Percentiles rank a stretch among this genome's conserved stretches.
These are phyloP conservation scores for Lethocerus indicus DNA, from an alignment of 1,140 invertebrate genomes.

Conservation along the genomic window DNA sequence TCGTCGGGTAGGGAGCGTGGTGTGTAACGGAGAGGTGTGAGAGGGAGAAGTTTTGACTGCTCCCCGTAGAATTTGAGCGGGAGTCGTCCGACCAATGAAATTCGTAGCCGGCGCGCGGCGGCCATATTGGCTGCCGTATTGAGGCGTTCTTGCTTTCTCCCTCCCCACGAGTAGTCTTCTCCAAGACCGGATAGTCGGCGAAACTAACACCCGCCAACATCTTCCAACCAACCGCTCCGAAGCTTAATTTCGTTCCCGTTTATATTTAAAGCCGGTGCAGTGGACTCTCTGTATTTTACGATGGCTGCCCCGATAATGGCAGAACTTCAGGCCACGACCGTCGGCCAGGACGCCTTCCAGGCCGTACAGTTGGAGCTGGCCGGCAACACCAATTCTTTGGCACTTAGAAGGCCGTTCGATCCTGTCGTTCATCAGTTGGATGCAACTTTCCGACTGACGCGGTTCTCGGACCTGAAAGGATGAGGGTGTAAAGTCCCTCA, in stretches of 20 bases:
- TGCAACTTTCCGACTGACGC: conserved; percentile 82
- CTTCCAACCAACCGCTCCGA: no score
- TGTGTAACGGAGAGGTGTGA: no score
- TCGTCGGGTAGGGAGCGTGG: no score
- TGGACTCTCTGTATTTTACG: not conserved
- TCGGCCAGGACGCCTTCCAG: conserved; percentile 54
- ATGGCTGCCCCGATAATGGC: conserved; percentile 24
- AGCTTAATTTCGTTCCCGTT: no score
- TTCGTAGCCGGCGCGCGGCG: not conserved
- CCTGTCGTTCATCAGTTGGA: conserved; percentile 90
- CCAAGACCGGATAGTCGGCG: no score
- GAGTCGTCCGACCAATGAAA: conserved; percentile 1
- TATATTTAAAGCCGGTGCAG: no score
- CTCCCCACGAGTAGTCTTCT: no score
- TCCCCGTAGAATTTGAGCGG: conserved; percentile 2
- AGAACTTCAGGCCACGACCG: conserved; percentile 27
- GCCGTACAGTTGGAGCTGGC: conserved; percentile 68
- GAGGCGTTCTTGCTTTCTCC: no score
- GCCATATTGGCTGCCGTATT: no score
- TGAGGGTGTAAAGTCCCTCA: conserved; percentile 99
- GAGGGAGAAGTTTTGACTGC: conserved; percentile 1
- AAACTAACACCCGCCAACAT: no score
- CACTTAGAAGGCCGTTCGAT: conserved; percentile 79
- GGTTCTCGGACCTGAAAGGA: conserved; percentile 95
- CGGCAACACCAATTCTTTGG: conserved; percentile 59